phyloP scores from a whole-genome alignment of 2,113 vertebrate species.

The Diadophis punctatus region DNA sequence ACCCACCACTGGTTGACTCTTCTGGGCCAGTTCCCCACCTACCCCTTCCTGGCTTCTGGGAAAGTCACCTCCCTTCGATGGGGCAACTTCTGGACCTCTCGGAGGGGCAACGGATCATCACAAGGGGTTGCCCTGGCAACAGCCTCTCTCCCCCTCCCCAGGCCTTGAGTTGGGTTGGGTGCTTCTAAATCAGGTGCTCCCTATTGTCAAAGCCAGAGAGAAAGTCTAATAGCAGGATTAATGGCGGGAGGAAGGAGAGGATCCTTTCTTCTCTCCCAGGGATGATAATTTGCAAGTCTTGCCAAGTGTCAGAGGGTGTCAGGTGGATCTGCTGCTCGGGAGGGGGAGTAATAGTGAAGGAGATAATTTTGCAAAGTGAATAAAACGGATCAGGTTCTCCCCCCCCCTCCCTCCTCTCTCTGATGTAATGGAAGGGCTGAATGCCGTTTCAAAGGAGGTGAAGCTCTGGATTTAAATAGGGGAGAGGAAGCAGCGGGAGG shows the following conservation, averaged over 20 bases:
- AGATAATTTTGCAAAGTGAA: constrained; percentile 38
- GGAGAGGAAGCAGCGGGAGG: constrained; percentile 3
- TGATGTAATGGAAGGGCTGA: constrained; percentile 60
- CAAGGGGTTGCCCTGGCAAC: background rate
- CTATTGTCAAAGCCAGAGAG: background rate
- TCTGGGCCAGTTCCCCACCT: background rate
- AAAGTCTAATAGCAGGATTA: background rate
- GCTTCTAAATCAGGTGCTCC: constrained; percentile 4
- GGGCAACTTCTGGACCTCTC: background rate
- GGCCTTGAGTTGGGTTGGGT: background rate
- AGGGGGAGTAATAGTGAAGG: constrained; percentile 43
- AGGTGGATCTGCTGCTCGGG: constrained; percentile 7
- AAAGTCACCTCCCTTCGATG: background rate
- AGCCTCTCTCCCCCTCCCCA: background rate
- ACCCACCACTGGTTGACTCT: no score
- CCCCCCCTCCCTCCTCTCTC: background rate
- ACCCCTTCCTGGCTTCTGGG: background rate
- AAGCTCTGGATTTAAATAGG: background rate
- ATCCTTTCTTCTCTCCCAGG: background rate
- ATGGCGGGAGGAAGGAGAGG: background rate
- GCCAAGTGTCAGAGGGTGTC: constrained; percentile 33
- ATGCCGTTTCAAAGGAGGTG: constrained; percentile 46
- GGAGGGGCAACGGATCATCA: background rate
- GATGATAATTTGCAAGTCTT: constrained; percentile 41
- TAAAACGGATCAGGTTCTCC: background rate